Base-by-base conservation (phyloP, 2,113 vertebrate species). In the Sceloporus undulatus region DNA sequence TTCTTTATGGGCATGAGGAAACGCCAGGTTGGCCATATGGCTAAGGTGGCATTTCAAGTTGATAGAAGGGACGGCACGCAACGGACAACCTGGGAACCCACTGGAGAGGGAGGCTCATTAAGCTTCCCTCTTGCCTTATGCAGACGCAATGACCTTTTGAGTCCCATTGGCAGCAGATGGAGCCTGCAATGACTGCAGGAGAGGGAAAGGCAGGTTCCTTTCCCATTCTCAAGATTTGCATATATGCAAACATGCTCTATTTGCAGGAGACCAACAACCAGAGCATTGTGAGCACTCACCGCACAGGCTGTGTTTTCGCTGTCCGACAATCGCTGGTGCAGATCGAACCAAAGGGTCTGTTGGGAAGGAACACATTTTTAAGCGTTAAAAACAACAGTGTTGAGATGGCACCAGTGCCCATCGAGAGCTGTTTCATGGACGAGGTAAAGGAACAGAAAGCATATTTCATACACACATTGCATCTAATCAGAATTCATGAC, bases 281-380 rank as follows among this genome's bases (percentile, higher is more conserved):
- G 29, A 65, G 27, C 23, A 74, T 73, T 38, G 29, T 18, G 70
- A 18, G 78, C 94, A 96, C 98, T 99, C 95, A 99, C 99, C 94
- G 97, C 95, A 91, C 97, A 97, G 73, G 97, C 94, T 0, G 97
- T 95, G 94, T 97, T 97, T 91, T 99, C 98, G 19, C 97, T 98
- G 91, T 99, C 98, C 0, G 97, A 98, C 94, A 99, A 97, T 94
- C 98, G 97, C 97, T 99, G 98, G 94, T 99, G 98, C 96, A 99
- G 97, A 95, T 99, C 99, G 92, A 99, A 98, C 97, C 98, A 99
- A 86, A 99, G 97, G 1, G 98, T 98, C 99, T 99, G 97, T 68
- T 87, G 96, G 95, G 90, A 90, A 92, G 89, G 95, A 91, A 94
- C 78, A 92, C 38, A 40, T 38, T n/a, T 77, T 29, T 4, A 27